Evolutionary conservation across 2,797 vertebrate species (phyloP).

Genomic region (Emys orbicularis): DNA sequence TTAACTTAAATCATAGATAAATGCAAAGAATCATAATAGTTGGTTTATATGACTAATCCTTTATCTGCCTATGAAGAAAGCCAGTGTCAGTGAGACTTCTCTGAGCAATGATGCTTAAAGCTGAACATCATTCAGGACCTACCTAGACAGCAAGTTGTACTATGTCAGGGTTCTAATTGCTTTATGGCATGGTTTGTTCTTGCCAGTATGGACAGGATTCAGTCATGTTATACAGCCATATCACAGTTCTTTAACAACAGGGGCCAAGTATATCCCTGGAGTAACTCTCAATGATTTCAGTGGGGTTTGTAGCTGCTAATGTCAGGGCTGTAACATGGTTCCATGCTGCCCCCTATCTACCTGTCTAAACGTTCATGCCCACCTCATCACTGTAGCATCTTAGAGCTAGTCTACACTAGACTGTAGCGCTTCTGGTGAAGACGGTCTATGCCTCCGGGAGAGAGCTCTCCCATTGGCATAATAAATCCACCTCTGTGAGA

Average conservation of each 20-base stretch:
- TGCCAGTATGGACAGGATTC: not conserved
- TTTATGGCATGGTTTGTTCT: not conserved
- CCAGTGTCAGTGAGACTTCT: not conserved
- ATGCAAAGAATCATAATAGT: not conserved
- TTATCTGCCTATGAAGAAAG: not conserved
- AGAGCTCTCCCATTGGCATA: too few species aligned
- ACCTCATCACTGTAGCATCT: not conserved
- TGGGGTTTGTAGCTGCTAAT: too few species aligned
- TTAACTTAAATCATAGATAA: not conserved
- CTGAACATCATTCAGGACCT: not conserved
- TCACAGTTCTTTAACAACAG: not conserved
- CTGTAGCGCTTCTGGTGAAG: too few species aligned
- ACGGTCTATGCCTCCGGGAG: too few species aligned
- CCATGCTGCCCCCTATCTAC: not conserved
- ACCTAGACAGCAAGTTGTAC: not conserved
- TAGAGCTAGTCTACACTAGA: too few species aligned
- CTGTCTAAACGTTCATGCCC: not conserved
- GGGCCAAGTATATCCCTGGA: not conserved
- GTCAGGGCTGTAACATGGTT: not conserved
- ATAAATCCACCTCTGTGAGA: too few species aligned
- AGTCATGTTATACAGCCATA: not conserved
- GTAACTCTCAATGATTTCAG: not conserved
- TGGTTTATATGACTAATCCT: not conserved
- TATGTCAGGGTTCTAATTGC: fast-evolving
- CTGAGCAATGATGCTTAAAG: not conserved